These are phyloP conservation scores for Sarcophaga variegata DNA, from an alignment of 2,888 invertebrate genomes.

Conservation along the genomic window DNA sequence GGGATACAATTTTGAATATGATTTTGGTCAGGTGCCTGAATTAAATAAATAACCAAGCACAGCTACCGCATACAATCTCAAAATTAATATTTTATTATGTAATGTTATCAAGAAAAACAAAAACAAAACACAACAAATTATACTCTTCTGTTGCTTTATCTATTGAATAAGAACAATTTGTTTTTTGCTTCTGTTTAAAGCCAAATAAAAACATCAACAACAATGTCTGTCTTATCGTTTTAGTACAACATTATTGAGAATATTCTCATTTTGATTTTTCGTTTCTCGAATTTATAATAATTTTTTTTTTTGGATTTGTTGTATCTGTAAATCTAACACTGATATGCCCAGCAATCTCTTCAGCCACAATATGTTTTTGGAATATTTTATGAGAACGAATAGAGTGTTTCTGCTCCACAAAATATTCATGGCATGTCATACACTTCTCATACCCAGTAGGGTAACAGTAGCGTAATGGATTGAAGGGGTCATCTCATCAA, in stretches of 20 bases:
- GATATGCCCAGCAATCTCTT: conserved; percentile 11
- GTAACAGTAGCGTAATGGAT: no score
- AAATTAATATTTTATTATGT: conserved; percentile 50
- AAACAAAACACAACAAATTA: no score
- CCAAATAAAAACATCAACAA: not conserved
- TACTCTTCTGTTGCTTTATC: no score
- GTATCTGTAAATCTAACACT: not conserved
- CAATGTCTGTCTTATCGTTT: not conserved
- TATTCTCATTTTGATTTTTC: not conserved
- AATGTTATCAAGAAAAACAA: not conserved
- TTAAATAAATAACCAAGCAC: conserved; percentile 24
- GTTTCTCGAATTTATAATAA: not conserved
- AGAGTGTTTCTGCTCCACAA: no score
- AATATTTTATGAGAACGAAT: conserved; percentile 21
- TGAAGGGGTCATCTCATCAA: no score
- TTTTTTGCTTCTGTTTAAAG: conserved; percentile 14
- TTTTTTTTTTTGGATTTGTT: conserved; percentile 12
- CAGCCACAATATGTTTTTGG: conserved; percentile 18
- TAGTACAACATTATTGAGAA: not conserved
- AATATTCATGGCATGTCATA: not conserved
- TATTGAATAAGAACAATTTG: not conserved
- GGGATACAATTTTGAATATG: conserved; percentile 14
- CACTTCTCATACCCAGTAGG: no score
- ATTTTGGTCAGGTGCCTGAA: conserved; percentile 21
- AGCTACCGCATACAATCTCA: not conserved